Conservation (phyloP, 2,113 vertebrate species). For the Heloderma charlesbogerti region DNA sequence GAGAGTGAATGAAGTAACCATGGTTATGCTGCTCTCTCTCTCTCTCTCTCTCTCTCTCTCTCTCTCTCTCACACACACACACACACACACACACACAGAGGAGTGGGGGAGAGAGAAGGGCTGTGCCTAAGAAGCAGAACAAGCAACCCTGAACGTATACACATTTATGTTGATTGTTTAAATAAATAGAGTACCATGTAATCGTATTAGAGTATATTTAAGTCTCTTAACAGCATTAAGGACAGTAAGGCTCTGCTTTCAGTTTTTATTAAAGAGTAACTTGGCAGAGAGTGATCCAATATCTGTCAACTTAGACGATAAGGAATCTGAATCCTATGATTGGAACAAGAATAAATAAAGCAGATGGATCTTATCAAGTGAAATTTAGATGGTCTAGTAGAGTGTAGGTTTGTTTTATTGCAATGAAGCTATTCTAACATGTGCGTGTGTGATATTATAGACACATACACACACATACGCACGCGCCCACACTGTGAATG, state of each 20-base stretch:
- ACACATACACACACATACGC: too few species aligned
- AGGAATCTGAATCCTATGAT: constrained; percentile 17
- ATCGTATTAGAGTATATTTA: constrained; percentile 4
- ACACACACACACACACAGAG: too few species aligned
- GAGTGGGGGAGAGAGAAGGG: neutral
- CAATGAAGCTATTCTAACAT: constrained; percentile 13
- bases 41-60: neutral
- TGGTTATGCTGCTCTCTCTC: neutral
- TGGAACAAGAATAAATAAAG: neutral
- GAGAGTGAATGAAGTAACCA: neutral
- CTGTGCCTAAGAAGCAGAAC: neutral
- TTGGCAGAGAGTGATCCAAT: neutral
- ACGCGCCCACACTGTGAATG: too few species aligned
- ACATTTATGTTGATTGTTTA: neutral
- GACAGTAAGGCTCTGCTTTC: constrained; percentile 13
- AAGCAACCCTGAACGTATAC: neutral
- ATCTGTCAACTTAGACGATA: constrained; percentile 7
- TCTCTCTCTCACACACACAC: neutral
- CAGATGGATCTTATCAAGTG: constrained; percentile 18
- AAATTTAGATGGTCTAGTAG: constrained; percentile 32
- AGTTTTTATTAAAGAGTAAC: constrained; percentile 31
- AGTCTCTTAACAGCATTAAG: neutral
- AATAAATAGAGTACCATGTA: neutral
- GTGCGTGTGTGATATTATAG: neutral
- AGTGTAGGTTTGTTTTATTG: neutral